Base-by-base conservation (phyloP, 2,888 invertebrate species). In the Pteria penguin region DNA sequence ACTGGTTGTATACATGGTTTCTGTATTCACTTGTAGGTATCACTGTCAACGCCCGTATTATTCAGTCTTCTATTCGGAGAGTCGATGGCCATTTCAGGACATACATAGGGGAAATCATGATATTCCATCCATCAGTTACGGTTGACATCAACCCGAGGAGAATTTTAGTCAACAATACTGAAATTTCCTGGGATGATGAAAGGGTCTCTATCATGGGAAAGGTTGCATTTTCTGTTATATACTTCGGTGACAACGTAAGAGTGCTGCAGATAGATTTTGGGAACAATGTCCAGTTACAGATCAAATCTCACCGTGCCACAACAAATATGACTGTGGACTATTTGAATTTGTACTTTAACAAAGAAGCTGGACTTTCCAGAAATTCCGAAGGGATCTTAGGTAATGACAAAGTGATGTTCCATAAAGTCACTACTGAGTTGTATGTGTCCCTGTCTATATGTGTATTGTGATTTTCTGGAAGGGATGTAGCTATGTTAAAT, bases 51-150 rank as follows among this genome's bases (percentile, higher is more conserved):
- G 77, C 81, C 14, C 69, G 70, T n/a, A 78, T 83, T 2, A 72
- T 81, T 4, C 22, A 22, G 0, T 69, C 76, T 2, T 61, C 57
- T 8, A 67, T 45, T 8, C 36, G 55, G 11, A 67, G 74, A 1
- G 73, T 70, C 4, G 24, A 82, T 58, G 79, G 79, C 2, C 52
- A 69, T 18, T 52, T 57, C 24, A 80, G 77, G 58, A 83, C 81
- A 2, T 85, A 75, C 61, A 82, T 85, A 29, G 81, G 82, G 22
- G 65, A 70, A 24, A 32, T 79, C 4, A 60, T 61, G 2, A 31
- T 73, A 2, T n/a, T 73, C 4, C n/a, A 31, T 24, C 29, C 67
- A 5, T 26, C 29, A 8, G 27, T 67, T 26, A 60, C 54, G 1
- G 33, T 61, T 24, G 33, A 27, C 8, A 18, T 67, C 18, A 60